A percentile compares a stretch with the other conserved stretches of the same genome.
Conservation (phyloP, 1,140 invertebrate species). For the Galleria mellonella region DNA sequence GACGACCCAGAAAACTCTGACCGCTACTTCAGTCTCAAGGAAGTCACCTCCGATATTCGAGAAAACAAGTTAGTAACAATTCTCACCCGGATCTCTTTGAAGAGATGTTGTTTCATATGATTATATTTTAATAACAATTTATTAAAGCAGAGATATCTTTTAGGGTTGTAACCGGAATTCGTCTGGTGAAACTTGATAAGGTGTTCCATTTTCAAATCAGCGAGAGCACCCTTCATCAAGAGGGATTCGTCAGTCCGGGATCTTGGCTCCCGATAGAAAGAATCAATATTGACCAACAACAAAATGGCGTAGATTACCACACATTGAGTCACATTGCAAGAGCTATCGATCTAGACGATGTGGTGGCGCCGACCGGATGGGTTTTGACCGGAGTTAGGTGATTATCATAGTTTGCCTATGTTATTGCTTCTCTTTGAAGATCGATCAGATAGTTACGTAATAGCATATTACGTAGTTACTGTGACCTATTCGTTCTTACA, state of each 20-base stretch:
- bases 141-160: not conserved
- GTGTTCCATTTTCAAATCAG: conserved; percentile 90
- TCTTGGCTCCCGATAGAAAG: conserved; percentile 81
- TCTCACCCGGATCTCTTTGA: not conserved
- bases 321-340: conserved; percentile 83
- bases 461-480: too few relatives aligned
- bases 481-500: too few relatives aligned
- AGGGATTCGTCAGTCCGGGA: conserved; percentile 77
- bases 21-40: conserved; percentile 86
- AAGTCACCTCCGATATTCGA: conserved; percentile 78
- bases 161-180: conserved; percentile 86
- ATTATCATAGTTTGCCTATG: too few relatives aligned
- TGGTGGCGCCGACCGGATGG: conserved; percentile 76
- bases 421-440: too few relatives aligned
- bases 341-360: conserved; percentile 87
- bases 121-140: too few relatives aligned
- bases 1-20: conserved; percentile 83
- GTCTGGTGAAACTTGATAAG: conserved; percentile 81
- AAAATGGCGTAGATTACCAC: conserved; percentile 82
- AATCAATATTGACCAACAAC: conserved; percentile 44
- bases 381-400: conserved; percentile 79
- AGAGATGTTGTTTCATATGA: not conserved
- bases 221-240: conserved; percentile 79
- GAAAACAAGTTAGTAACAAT: conserved; percentile 85
- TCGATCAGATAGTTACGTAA: too few relatives aligned